Percentiles rank a stretch among this genome's conserved stretches.
Conservation (phyloP, 2,888 invertebrate genomes). For the Bembecia ichneumoniformis region DNA sequence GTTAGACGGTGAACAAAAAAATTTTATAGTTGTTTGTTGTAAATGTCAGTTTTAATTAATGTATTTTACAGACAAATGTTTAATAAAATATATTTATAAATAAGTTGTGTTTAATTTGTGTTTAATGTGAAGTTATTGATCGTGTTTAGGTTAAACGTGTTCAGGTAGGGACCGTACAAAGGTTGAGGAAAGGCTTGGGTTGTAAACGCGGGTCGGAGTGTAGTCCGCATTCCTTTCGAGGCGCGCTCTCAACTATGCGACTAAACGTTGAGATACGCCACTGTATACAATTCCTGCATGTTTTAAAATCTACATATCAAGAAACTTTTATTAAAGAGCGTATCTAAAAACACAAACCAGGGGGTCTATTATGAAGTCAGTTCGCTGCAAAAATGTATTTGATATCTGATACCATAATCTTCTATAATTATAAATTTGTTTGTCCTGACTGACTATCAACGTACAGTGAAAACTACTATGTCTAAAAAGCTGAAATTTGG, state of each 20-base stretch:
- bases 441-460: too few relatives aligned
- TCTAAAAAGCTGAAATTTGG: too few relatives aligned
- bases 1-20: constrained; percentile 58
- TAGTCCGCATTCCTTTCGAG: constrained; percentile 32
- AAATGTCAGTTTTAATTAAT: constrained; percentile 71
- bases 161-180: constrained; percentile 15
- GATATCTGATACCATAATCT: too few relatives aligned
- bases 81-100: constrained; percentile 71
- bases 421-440: too few relatives aligned
- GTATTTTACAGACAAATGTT: constrained; percentile 71
- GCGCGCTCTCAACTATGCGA: constrained; percentile 40
- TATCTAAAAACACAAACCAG: too few relatives aligned
- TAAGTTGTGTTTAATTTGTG: constrained; percentile 30
- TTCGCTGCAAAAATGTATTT: too few relatives aligned
- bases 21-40: constrained; percentile 72
- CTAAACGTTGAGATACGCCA: constrained; percentile 11
- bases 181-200: constrained; percentile 23
- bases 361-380: too few relatives aligned
- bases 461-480: too few relatives aligned
- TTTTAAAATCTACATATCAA: neutral
- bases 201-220: constrained; percentile 21
- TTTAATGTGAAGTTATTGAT: neutral
- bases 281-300: neutral
- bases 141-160: constrained; percentile 11
- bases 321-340: too few relatives aligned